Conservation (phyloP, 2,113 vertebrate species). For the Riparia riparia region DNA sequence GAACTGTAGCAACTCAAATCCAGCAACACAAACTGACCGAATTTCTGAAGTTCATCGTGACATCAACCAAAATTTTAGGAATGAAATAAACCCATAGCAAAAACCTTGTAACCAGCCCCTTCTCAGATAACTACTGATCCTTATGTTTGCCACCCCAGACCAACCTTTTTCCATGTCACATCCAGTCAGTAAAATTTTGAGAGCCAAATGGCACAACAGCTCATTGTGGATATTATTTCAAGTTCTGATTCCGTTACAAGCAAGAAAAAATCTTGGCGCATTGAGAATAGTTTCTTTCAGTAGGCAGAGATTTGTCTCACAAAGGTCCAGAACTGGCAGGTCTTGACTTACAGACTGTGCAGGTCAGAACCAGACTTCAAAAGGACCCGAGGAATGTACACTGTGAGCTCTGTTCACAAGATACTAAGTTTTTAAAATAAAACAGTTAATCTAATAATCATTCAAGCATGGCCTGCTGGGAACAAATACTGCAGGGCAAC, state of each 20-base stretch:
- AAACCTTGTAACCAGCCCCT: not conserved
- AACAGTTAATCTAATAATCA: slow-evolving; percentile 62
- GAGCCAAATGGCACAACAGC: not conserved
- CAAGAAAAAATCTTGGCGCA: not conserved
- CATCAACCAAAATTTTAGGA: not conserved
- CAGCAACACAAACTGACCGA: not conserved
- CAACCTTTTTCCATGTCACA: not conserved
- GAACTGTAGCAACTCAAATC: not conserved
- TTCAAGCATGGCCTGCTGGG: not conserved
- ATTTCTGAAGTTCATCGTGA: not conserved
- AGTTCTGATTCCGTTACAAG: not conserved
- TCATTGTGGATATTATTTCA: not conserved
- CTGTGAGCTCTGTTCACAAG: not conserved
- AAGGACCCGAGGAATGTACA: not conserved
- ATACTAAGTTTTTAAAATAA: slow-evolving; percentile 42
- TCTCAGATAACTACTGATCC: not conserved
- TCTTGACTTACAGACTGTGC: not conserved
- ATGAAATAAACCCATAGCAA: not conserved
- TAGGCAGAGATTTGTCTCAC: not conserved
- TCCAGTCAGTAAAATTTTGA: not conserved
- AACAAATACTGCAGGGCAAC: slow-evolving; percentile 41
- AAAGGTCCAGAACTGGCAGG: not conserved
- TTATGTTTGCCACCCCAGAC: not conserved
- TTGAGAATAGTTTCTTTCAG: not conserved
- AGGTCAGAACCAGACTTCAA: not conserved